A percentile compares a stretch with the other conserved stretches of the same genome.
Conservation (phyloP, 2,113 vertebrate genomes). For the Tachycineta bicolor region DNA sequence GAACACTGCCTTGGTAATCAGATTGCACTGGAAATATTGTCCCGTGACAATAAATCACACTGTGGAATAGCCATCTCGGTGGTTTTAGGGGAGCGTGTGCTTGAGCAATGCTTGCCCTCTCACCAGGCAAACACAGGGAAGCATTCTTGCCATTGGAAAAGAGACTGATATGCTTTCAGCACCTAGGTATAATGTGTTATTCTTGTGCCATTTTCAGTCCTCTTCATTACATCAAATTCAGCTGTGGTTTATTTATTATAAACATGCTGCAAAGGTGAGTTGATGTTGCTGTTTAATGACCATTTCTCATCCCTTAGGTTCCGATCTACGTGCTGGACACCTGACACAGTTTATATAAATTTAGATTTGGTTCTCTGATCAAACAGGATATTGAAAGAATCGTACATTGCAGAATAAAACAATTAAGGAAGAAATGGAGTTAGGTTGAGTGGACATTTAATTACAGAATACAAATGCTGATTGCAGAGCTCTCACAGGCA, state of each 20-base stretch:
- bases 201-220: slow-evolving; percentile 1
- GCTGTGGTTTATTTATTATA: background rate
- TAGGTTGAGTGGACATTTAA: background rate
- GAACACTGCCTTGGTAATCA: slow-evolving; percentile 8
- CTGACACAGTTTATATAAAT: background rate
- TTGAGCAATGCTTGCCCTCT: background rate
- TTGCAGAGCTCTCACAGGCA: background rate
- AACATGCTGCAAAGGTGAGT: background rate
- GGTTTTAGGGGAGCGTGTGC: background rate
- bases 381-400: background rate
- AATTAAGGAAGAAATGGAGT: background rate
- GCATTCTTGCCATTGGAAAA: background rate
- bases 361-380: background rate
- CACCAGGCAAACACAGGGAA: background rate
- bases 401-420: background rate
- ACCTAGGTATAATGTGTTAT: background rate
- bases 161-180: background rate
- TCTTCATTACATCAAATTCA: background rate
- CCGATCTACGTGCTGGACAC: background rate
- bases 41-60: slow-evolving; percentile 33
- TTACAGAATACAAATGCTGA: background rate
- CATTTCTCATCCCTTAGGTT: background rate
- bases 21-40: slow-evolving; percentile 45
- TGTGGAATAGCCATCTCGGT: background rate
- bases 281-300: background rate